phyloP scores from a whole-genome alignment of 1,140 invertebrate species.

The Papilio xuthus region DNA sequence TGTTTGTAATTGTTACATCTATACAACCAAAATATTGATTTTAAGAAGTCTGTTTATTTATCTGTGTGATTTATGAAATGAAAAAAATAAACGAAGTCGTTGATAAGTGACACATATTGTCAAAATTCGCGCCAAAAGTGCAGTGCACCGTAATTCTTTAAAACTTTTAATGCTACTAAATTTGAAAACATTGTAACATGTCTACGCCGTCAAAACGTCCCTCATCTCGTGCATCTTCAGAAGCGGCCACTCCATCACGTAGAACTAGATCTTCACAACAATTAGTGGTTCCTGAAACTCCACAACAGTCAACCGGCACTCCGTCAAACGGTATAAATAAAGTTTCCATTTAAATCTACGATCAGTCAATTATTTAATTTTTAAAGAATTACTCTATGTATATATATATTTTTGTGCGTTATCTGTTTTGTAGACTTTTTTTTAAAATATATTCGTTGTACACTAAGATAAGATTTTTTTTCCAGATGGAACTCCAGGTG shows the following conservation, averaged over 20 bases:
- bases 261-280: slow-evolving; percentile 72
- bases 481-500: background rate
- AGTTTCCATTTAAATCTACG: background rate
- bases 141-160: slow-evolving; percentile 32
- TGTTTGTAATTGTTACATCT: background rate
- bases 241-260: slow-evolving; percentile 68
- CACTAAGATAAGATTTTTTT: no score
- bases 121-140: slow-evolving; percentile 57
- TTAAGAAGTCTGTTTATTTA: background rate
- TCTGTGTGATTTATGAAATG: background rate
- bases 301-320: slow-evolving; percentile 68
- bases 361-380: background rate
- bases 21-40: background rate
- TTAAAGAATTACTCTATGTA: no score
- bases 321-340: slow-evolving; percentile 63
- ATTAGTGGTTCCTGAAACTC: slow-evolving; percentile 74
- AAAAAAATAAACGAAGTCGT: background rate
- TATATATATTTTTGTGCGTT: no score
- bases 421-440: no score
- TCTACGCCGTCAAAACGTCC: slow-evolving; percentile 75
- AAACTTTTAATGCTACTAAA: background rate
- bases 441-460: no score
- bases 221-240: slow-evolving; percentile 69
- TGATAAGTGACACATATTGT: slow-evolving; percentile 25
- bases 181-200: slow-evolving; percentile 52